Percentiles rank a stretch among this genome's conserved stretches.
Evolutionary conservation across 2,113 vertebrate species (phyloP).

Genomic region (Tragelaphus scriptus): DNA sequence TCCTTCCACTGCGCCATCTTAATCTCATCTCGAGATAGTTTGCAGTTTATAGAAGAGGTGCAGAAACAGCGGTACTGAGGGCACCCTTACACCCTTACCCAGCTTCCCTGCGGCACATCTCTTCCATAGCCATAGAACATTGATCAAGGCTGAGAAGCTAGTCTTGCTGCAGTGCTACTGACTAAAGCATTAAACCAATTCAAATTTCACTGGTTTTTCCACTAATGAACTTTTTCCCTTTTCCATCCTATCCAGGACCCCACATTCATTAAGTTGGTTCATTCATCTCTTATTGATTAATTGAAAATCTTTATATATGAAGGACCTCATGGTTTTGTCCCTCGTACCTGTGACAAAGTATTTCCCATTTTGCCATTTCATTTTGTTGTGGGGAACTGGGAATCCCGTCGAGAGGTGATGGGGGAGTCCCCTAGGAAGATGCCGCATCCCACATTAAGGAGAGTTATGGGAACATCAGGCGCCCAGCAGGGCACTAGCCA

Average conservation of each 20-base stretch:
- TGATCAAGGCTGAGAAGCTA: background rate
- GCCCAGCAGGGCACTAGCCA: background rate
- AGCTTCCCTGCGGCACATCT: background rate
- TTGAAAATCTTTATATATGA: background rate
- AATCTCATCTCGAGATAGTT: background rate
- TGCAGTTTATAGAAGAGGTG: background rate
- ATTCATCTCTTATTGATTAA: background rate
- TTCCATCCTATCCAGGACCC: background rate
- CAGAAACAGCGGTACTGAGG: background rate
- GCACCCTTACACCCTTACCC: too few species aligned
- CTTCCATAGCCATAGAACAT: background rate
- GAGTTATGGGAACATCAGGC: background rate
- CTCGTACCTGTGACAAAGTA: background rate
- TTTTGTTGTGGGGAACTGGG: background rate
- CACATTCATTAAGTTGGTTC: background rate
- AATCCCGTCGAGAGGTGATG: rapidly evolving
- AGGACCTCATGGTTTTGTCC: background rate
- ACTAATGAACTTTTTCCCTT: background rate
- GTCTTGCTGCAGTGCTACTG: too few species aligned
- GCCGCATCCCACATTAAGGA: background rate
- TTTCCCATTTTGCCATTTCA: background rate
- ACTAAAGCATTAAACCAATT: background rate
- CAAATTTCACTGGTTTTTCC: background rate
- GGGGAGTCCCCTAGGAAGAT: background rate
- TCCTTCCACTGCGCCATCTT: background rate